Evolutionary conservation across 2,888 invertebrate species (phyloP).

Genomic region (Fragum fragum): DNA sequence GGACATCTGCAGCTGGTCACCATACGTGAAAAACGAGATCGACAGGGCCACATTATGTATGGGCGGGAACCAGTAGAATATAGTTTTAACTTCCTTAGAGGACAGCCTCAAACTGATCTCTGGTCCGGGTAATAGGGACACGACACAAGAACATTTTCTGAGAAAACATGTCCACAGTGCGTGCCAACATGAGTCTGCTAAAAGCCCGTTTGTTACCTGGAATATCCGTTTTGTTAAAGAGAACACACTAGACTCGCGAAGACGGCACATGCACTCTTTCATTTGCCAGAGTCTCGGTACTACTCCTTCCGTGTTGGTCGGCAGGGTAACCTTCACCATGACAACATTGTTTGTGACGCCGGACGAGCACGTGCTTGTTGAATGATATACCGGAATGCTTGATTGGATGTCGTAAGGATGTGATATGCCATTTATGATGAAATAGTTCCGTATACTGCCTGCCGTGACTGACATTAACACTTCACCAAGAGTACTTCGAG

Average conservation of each 20-base stretch:
- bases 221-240: conserved; percentile 88
- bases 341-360: conserved; percentile 75
- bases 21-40: conserved; percentile 88
- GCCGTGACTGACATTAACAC: conserved; percentile 88
- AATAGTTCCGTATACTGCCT: conserved; percentile 88
- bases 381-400: conserved; percentile 82
- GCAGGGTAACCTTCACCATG: conserved; percentile 85
- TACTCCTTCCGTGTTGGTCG: conserved; percentile 89
- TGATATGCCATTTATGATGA: conserved; percentile 88
- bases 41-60: conserved; percentile 87
- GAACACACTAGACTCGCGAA: conserved; percentile 88
- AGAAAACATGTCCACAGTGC: conserved; percentile 81
- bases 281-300: conserved; percentile 89
- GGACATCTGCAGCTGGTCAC: conserved; percentile 88
- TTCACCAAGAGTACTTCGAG: conserved; percentile 88
- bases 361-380: conserved; percentile 54
- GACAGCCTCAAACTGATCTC: conserved; percentile 87
- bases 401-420: conserved; percentile 88
- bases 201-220: conserved; percentile 86
- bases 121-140: conserved; percentile 88
- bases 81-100: conserved; percentile 83
- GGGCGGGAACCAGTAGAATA: conserved; percentile 87
- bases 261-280: conserved; percentile 87
- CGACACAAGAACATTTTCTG: conserved; percentile 82
- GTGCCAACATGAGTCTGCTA: conserved; percentile 83